phyloP scores from a whole-genome alignment of 2,888 invertebrate genomes.

The Platycheirus albimanus region DNA sequence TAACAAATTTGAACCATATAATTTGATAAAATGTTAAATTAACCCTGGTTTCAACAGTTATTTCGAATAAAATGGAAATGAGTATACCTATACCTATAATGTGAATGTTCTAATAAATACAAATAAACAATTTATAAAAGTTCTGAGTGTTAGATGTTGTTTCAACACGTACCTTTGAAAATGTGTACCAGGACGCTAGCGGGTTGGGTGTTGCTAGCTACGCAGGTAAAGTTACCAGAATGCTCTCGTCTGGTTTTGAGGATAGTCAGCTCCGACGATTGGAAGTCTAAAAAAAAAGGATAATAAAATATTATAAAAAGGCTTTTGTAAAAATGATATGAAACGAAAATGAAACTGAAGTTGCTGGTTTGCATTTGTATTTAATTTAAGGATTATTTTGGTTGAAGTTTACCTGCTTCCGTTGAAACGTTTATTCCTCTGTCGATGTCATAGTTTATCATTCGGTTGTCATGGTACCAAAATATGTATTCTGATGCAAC shows the following conservation, averaged over 20 bases:
- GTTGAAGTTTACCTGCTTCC: conserved; percentile 85
- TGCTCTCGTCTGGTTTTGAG: conserved; percentile 85
- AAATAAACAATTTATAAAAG: neutral
- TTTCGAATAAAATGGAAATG: too few species aligned
- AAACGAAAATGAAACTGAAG: too few species aligned
- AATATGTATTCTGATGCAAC: conserved; percentile 93
- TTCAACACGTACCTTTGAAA: conserved; percentile 88
- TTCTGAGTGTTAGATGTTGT: neutral
- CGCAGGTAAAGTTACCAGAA: conserved; percentile 94
- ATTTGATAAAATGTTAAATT: too few species aligned
- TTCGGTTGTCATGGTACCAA: conserved; percentile 94
- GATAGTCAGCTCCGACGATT: conserved; percentile 82
- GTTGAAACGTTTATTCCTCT: conserved; percentile 94
- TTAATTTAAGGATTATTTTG: neutral
- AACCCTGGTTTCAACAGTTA: too few species aligned
- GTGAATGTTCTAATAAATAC: too few species aligned
- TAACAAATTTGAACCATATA: too few species aligned
- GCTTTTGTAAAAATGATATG: too few species aligned
- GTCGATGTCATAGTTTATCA: conserved; percentile 95
- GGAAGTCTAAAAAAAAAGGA: conserved; percentile 79
- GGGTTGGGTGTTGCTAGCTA: conserved; percentile 93
- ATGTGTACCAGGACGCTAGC: conserved; percentile 95
- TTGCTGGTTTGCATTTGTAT: too few species aligned
- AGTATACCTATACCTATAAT: too few species aligned
- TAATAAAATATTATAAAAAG: too few species aligned